Percentiles rank a stretch among this genome's conserved stretches.
Conservation (phyloP, 2,888 invertebrate species). For the Pseudococcus longispinus region DNA sequence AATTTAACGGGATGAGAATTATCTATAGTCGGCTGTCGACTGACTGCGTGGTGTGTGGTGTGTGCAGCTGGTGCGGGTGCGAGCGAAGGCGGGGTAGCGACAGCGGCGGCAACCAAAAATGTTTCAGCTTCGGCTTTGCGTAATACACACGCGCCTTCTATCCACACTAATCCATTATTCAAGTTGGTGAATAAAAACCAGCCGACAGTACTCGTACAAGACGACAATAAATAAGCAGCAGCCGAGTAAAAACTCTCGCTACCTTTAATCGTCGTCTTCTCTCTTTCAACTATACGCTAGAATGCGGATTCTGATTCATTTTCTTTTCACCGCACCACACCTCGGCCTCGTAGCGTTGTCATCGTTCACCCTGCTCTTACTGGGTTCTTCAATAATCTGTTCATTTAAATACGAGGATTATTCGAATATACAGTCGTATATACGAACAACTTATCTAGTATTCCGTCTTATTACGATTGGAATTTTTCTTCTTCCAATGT, state of each 20-base stretch:
- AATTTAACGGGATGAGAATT: slow-evolving; percentile 20
- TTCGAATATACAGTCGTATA: neutral
- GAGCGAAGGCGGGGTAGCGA: too few species aligned
- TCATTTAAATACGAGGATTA: neutral
- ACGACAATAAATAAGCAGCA: slow-evolving; percentile 18
- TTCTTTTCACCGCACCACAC: neutral
- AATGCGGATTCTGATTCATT: neutral
- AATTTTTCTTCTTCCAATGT: neutral
- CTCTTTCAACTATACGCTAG: neutral
- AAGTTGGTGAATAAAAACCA: slow-evolving; percentile 5
- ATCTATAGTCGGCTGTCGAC: slow-evolving; percentile 14
- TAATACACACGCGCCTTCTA: slow-evolving; percentile 28
- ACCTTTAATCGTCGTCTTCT: neutral
- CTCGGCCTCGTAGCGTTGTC: neutral
- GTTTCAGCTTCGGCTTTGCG: slow-evolving; percentile 6
- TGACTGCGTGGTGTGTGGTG: neutral
- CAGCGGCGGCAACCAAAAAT: neutral
- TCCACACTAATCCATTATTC: slow-evolving; percentile 23
- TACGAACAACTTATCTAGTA: neutral
- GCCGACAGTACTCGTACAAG: slow-evolving; percentile 13
- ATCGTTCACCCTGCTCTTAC: neutral
- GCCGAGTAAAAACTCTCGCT: slow-evolving; percentile 20
- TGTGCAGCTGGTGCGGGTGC: neutral
- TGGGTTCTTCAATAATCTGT: neutral
- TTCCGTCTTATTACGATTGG: neutral